phyloP scores from a whole-genome alignment of 1,140 invertebrate genomes.

The Zaprionus davidi region DNA sequence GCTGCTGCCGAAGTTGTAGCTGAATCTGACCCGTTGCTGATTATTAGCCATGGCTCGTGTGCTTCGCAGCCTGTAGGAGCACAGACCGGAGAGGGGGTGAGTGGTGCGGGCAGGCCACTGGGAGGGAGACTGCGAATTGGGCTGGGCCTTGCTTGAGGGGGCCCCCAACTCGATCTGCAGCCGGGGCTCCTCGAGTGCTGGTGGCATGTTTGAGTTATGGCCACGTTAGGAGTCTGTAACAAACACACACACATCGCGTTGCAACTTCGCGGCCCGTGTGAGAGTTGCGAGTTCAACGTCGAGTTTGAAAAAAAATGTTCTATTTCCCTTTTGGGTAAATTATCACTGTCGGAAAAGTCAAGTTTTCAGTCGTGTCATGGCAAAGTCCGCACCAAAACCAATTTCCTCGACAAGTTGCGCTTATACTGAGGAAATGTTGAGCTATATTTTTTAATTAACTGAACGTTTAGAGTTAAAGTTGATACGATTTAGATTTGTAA shows the following conservation, averaged over 20 bases:
- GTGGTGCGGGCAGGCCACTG: background rate
- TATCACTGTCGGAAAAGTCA: slow-evolving; percentile 12
- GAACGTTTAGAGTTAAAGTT: background rate
- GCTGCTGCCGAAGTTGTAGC: slow-evolving; percentile 5
- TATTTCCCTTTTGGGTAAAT: slow-evolving; percentile 27
- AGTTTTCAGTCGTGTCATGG: background rate
- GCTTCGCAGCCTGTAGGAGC: background rate
- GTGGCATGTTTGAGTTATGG: slow-evolving; percentile 78
- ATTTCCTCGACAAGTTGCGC: slow-evolving; percentile 4
- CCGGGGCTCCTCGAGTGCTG: slow-evolving; percentile 36
- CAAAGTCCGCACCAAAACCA: background rate
- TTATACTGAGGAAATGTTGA: background rate
- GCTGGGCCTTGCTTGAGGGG: slow-evolving; percentile 6
- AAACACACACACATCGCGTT: background rate
- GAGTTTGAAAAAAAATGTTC: slow-evolving; percentile 10
- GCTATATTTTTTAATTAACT: slow-evolving; percentile 1
- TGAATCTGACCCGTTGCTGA: slow-evolving; percentile 45
- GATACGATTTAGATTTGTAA: background rate
- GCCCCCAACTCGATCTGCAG: slow-evolving; percentile 14
- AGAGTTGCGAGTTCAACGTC: slow-evolving; percentile 11
- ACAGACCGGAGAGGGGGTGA: background rate
- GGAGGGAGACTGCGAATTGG: slow-evolving; percentile 15
- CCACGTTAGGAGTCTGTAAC: slow-evolving; percentile 56
- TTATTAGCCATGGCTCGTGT: slow-evolving; percentile 56
- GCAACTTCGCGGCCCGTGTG: background rate